phyloP scores from a whole-genome alignment of 2,113 vertebrate genomes.

The Fulica atra region DNA sequence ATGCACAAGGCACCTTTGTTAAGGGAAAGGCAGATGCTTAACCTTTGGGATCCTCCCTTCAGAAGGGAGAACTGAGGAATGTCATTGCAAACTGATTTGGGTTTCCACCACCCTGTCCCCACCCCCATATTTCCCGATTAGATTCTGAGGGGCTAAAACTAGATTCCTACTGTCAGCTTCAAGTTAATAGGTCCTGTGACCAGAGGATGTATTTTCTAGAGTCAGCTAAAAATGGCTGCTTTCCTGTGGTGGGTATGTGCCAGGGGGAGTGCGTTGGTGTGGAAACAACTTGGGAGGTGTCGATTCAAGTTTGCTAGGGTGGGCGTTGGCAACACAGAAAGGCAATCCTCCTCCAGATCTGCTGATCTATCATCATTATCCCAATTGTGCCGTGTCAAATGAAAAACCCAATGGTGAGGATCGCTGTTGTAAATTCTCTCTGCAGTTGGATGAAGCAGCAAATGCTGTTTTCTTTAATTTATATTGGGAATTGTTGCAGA shows the following conservation, averaged over 20 bases:
- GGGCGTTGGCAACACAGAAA: slow-evolving; percentile 46
- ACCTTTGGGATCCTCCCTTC: neutral
- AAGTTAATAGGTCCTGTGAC: neutral
- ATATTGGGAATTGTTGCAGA: slow-evolving; percentile 58
- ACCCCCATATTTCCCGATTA: slow-evolving; percentile 29
- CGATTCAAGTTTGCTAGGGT: neutral
- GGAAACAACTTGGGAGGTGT: slow-evolving; percentile 16
- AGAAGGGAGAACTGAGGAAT: slow-evolving; percentile 38
- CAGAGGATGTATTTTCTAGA: neutral
- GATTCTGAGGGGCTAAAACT: neutral
- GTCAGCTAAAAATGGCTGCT: neutral
- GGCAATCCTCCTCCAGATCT: slow-evolving; percentile 61
- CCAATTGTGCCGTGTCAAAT: slow-evolving; percentile 36
- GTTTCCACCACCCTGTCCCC: neutral
- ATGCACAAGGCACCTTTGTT: slow-evolving; percentile 55
- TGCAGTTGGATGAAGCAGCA: neutral
- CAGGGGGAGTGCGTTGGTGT: neutral
- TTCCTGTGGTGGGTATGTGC: neutral
- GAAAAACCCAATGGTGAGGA: neutral
- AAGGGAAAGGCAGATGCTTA: slow-evolving; percentile 48
- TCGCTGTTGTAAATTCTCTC: neutral
- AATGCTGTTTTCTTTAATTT: neutral
- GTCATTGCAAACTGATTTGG: neutral
- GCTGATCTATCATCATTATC: slow-evolving; percentile 47
- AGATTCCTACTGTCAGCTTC: neutral